These are phyloP conservation scores for Cephus nigrinus DNA, from an alignment of 2,888 invertebrate genomes.

Conservation along the genomic window DNA sequence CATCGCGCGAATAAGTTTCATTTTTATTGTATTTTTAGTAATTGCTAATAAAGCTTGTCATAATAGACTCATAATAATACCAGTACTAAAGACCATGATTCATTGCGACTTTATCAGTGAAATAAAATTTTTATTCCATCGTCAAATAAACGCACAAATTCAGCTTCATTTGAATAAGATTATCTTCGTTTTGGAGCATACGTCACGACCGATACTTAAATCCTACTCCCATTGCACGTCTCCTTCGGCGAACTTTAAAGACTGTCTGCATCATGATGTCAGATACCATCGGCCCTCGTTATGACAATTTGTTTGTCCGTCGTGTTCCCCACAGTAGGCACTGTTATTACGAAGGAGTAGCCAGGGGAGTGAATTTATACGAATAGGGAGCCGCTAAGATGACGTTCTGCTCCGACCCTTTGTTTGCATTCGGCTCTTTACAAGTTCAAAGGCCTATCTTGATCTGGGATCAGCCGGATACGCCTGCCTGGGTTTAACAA, in stretches of 20 bases:
- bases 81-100: not conserved
- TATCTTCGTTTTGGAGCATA: not conserved
- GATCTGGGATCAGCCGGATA: conserved; percentile 6
- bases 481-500: not conserved
- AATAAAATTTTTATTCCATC: not conserved
- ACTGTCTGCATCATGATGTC: not conserved
- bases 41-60: not conserved
- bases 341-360: conserved; percentile 16
- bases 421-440: conserved; percentile 11
- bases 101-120: not conserved
- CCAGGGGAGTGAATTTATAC: not conserved
- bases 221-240: not conserved
- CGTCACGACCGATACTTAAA: not conserved
- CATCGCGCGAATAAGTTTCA: not conserved
- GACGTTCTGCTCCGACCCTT: conserved; percentile 6
- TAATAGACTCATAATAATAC: not conserved
- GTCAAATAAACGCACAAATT: not conserved
- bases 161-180: not conserved
- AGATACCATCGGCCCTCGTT: conserved; percentile 8
- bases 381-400: conserved; percentile 8
- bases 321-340: conserved; percentile 3
- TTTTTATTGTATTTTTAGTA: not conserved
- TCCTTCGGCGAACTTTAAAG: not conserved
- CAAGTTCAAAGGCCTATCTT: conserved; percentile 1
- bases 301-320: conserved; percentile 24